phyloP scores from a whole-genome alignment of 1,140 invertebrate species.

The Zeugodacus cucurbitae region DNA sequence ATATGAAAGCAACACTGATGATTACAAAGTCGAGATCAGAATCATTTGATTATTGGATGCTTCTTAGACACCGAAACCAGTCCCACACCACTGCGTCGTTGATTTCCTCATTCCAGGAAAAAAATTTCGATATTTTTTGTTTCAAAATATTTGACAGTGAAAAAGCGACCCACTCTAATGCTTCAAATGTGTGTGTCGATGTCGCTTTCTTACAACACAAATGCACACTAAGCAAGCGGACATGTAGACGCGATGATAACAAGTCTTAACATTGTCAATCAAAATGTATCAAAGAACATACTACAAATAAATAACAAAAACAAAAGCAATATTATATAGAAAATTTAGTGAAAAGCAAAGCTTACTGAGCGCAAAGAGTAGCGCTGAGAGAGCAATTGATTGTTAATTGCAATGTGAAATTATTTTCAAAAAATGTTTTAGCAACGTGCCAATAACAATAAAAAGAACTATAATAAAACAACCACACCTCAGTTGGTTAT shows the following conservation, averaged over 20 bases:
- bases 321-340: not conserved
- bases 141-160: not conserved
- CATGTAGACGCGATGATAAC: conserved; percentile 24
- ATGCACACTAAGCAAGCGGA: not conserved
- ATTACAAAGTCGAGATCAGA: no score
- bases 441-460: conserved; percentile 10
- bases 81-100: no score
- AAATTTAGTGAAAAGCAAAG: not conserved
- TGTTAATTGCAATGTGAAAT: not conserved
- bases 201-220: not conserved
- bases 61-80: no score
- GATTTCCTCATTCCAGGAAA: no score
- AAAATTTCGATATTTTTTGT: no score
- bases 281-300: not conserved
- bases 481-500: not conserved
- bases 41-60: no score
- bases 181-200: not conserved
- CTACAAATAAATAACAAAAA: not conserved
- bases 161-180: not conserved
- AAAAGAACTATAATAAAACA: not conserved
- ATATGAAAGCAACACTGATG: no score
- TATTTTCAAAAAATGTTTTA: not conserved
- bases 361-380: not conserved
- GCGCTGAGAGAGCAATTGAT: not conserved
- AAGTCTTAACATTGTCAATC: conserved; percentile 43